Percentiles rank a stretch among this genome's conserved stretches.
Conservation (phyloP, 2,888 invertebrate species). For the Trachelus stipa region DNA sequence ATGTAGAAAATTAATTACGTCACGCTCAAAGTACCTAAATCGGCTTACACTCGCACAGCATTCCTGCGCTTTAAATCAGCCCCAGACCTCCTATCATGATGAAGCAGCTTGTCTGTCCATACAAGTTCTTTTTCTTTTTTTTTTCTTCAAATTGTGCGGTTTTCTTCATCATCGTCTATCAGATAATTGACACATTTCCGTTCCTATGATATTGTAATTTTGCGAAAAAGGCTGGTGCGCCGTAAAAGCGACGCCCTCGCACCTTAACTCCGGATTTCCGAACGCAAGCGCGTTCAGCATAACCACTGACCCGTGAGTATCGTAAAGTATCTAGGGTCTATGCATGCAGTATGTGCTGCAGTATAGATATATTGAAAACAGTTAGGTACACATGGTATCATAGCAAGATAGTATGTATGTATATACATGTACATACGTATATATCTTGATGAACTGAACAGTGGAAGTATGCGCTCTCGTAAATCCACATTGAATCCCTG, state of each 20-base stretch:
- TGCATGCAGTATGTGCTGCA: not conserved
- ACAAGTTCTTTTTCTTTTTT: not conserved
- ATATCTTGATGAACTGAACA: not conserved
- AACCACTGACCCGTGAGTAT: not conserved
- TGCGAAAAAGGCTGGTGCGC: not conserved
- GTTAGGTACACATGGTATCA: not conserved
- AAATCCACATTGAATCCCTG: not conserved
- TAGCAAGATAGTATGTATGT: not conserved
- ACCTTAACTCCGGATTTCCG: not conserved
- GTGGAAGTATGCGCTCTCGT: not conserved
- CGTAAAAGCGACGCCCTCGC: not conserved
- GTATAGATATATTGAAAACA: not conserved
- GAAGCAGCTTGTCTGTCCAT: not conserved
- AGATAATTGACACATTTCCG: not conserved
- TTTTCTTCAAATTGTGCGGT: not conserved
- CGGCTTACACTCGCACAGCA: slow-evolving; percentile 45
- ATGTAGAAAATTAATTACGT: slow-evolving; percentile 54
- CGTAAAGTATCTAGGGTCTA: not conserved
- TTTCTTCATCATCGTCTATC: not conserved
- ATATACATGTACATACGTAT: not conserved
- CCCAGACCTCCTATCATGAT: not conserved
- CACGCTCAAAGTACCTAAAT: slow-evolving; percentile 33
- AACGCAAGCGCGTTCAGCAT: not conserved
- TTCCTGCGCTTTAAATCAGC: not conserved
- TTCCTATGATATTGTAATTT: not conserved